Conservation (phyloP, 2,113 vertebrate species). For the Nettapus auritus region DNA sequence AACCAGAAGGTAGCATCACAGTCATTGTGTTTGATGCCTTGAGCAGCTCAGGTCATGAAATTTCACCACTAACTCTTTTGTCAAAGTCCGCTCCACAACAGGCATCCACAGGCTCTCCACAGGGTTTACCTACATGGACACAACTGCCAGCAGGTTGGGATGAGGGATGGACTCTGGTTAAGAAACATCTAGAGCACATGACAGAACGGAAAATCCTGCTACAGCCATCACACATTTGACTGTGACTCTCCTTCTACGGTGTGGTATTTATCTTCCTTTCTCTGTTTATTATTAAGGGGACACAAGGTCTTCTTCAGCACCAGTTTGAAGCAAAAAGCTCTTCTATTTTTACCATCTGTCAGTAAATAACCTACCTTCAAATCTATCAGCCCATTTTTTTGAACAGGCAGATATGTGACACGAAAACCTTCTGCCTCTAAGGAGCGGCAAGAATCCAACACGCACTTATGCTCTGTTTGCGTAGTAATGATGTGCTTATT, state of each 20-base stretch:
- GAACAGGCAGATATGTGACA: conserved; percentile 92
- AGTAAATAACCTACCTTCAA: conserved; percentile 80
- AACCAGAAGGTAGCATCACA: not conserved
- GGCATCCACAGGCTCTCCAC: not conserved
- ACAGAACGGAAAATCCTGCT: not conserved
- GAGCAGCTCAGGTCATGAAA: not conserved
- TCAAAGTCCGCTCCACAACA: not conserved
- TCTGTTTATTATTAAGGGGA: not conserved
- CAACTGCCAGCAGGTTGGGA: not conserved
- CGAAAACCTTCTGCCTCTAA: conserved; percentile 92
- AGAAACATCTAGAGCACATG: not conserved
- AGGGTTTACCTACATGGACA: not conserved
- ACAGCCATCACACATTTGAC: not conserved
- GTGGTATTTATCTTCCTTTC: not conserved
- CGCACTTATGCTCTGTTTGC: conserved; percentile 97
- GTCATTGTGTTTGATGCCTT: not conserved
- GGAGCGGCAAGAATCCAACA: conserved; percentile 93
- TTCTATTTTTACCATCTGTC: not conserved
- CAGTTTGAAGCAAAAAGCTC: not conserved
- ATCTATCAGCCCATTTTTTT: conserved; percentile 89
- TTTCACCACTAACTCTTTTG: not conserved
- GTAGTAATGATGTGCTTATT: conserved; percentile 95
- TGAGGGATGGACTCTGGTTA: not conserved
- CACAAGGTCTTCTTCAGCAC: not conserved
- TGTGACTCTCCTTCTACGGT: not conserved